Evolutionary conservation across 1,140 invertebrate genomes (phyloP).

Genomic region (Drosophila nigrodunni): DNA sequence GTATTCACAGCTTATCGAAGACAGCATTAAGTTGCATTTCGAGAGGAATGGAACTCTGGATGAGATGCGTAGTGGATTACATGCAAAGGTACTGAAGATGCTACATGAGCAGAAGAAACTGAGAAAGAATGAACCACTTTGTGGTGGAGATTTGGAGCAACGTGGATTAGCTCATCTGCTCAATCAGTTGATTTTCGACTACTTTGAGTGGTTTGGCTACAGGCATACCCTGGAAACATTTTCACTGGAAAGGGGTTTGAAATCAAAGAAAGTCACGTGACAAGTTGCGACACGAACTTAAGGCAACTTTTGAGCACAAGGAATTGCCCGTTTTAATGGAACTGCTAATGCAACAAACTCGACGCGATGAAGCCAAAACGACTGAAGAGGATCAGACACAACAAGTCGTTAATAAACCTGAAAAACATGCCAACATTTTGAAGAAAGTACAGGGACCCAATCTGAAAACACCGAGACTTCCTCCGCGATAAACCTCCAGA

Average conservation of each 20-base stretch:
- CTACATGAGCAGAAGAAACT: constrained; percentile 29
- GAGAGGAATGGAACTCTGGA: constrained; percentile 51
- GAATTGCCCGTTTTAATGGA: constrained; percentile 64
- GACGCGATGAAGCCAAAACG: not conserved
- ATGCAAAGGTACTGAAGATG: constrained; percentile 53
- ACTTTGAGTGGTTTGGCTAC: constrained; percentile 67
- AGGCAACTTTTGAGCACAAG: constrained; percentile 1
- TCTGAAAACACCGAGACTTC: not conserved
- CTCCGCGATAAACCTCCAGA: no score
- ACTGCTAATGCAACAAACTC: constrained; percentile 33
- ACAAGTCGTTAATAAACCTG: not conserved
- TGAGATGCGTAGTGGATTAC: constrained; percentile 53
- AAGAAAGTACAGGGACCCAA: not conserved
- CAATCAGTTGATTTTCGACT: constrained; percentile 68
- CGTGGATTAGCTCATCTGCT: constrained; percentile 38
- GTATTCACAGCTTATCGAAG: constrained; percentile 37
- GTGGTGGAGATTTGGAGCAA: constrained; percentile 10
- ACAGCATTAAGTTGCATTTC: constrained; percentile 49
- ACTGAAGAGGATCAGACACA: not conserved
- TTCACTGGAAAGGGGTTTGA: constrained; percentile 53
- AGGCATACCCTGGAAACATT: constrained; percentile 70
- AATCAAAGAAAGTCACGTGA: constrained; percentile 16
- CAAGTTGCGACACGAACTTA: constrained; percentile 25
- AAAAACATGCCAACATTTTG: not conserved
- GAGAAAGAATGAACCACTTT: constrained; percentile 17